phyloP scores from a whole-genome alignment of 2,113 vertebrate genomes.

The Thryonomys swinderianus region DNA sequence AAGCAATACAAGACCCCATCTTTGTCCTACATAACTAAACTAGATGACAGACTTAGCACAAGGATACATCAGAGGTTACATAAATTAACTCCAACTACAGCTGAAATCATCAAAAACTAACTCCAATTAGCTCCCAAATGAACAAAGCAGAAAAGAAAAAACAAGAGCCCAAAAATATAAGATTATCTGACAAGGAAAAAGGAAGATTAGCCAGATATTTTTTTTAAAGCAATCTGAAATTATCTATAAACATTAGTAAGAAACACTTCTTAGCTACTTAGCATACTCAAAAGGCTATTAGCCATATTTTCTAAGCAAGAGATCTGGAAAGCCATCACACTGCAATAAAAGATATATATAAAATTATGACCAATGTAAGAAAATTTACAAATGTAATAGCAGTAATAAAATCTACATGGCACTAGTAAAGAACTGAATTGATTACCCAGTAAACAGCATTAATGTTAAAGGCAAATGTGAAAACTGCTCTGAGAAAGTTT shows the following conservation, averaged over 20 bases:
- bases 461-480: neutral
- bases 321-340: neutral
- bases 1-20: neutral
- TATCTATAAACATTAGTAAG: neutral
- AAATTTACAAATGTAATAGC: neutral
- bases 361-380: neutral
- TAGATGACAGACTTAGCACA: neutral
- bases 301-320: neutral
- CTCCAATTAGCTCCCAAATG: neutral
- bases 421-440: neutral
- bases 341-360: constrained; percentile 14
- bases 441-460: neutral
- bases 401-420: constrained; percentile 14
- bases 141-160: neutral
- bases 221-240: constrained; percentile 6
- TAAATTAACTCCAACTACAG: neutral
- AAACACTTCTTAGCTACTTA: neutral
- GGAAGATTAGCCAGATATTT: neutral
- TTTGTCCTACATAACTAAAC: neutral
- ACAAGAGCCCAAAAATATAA: neutral
- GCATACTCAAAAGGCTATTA: neutral
- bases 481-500: constrained; percentile 1
- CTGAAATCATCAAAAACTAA: neutral
- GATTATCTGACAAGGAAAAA: constrained; percentile 23
- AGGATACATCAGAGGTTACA: neutral